Evolutionary conservation across 2,113 vertebrate species (phyloP).

Genomic region (Callopanchax toddi): DNA sequence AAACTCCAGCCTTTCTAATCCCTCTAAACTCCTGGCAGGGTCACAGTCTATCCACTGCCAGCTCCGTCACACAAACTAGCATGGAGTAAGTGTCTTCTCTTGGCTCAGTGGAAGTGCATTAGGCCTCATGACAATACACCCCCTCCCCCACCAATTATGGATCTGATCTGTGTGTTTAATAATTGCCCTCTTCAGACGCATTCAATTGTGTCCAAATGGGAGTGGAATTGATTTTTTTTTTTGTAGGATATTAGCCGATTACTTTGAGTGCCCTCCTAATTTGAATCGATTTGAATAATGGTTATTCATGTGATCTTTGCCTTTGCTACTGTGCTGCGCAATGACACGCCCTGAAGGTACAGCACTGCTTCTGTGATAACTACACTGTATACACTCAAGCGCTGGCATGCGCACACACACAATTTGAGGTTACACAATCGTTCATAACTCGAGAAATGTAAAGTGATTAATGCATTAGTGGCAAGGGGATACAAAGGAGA

Average conservation of each 20-base stretch:
- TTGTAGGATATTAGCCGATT: conserved; percentile 83
- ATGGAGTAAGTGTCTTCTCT: conserved; percentile 51
- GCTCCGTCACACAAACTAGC: conserved; percentile 34
- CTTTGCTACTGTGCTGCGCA: conserved; percentile 54
- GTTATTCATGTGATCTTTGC: conserved; percentile 82
- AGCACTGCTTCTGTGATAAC: conserved; percentile 59
- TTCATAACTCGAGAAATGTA: conserved; percentile 52
- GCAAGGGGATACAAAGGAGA: conserved; percentile 26
- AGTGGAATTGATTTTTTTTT: conserved; percentile 83
- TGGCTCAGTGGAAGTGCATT: conserved; percentile 74
- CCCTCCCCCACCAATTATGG: conserved; percentile 78
- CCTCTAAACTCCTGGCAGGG: conserved; percentile 55
- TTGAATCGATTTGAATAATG: conserved; percentile 85
- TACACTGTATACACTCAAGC: conserved; percentile 32
- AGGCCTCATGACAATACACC: conserved; percentile 75
- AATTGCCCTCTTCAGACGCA: conserved; percentile 83
- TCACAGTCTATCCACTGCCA: conserved; percentile 41
- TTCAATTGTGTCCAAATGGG: conserved; percentile 82
- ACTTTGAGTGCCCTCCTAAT: conserved; percentile 80
- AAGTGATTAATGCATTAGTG: conserved; percentile 54
- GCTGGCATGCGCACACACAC: conserved; percentile 34
- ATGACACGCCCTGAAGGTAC: conserved; percentile 72
- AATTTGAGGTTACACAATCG: conserved; percentile 43
- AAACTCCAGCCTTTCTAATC: conserved; percentile 1
- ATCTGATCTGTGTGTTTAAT: conserved; percentile 85